Conservation (phyloP, 2,797 vertebrate genomes). For the Galagoides demidoff region DNA sequence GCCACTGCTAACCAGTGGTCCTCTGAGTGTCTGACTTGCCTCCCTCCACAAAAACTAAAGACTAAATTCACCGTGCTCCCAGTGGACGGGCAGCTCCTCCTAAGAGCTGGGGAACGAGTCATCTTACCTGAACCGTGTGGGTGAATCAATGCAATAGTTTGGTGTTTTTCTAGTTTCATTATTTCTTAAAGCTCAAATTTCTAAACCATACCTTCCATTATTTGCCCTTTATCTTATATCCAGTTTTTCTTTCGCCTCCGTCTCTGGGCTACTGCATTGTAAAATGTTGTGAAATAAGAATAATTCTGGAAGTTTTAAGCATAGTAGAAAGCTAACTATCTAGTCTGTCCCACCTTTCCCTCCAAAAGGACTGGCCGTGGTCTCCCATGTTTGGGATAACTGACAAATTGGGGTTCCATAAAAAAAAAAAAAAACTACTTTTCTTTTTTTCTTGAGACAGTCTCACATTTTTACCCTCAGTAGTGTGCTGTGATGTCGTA, state of each 20-base stretch:
- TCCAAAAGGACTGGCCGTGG: too few relatives aligned
- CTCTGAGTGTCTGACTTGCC: neutral
- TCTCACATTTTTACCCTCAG: too few relatives aligned
- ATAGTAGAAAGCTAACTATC: too few relatives aligned
- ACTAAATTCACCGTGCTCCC: neutral
- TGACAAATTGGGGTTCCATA: too few relatives aligned
- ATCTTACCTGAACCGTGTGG: neutral
- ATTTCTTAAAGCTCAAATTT: neutral
- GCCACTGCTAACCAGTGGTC: too few relatives aligned
- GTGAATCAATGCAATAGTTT: neutral
- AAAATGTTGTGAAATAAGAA: neutral
- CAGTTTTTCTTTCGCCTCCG: neutral
- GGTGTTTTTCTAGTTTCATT: neutral
- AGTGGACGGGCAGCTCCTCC: neutral
- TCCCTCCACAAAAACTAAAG: neutral
- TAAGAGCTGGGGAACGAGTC: neutral
- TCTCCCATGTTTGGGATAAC: too few relatives aligned
- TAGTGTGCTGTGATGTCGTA: too few relatives aligned
- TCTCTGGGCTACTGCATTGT: neutral
- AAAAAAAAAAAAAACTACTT: too few relatives aligned
- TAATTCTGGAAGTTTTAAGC: neutral
- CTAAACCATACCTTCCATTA: neutral
- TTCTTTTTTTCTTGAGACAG: too few relatives aligned
- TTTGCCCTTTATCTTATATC: neutral
- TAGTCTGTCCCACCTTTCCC: too few relatives aligned